Base-by-base conservation (phyloP, 2,113 vertebrate genomes). In the Gymnogyps californianus region DNA sequence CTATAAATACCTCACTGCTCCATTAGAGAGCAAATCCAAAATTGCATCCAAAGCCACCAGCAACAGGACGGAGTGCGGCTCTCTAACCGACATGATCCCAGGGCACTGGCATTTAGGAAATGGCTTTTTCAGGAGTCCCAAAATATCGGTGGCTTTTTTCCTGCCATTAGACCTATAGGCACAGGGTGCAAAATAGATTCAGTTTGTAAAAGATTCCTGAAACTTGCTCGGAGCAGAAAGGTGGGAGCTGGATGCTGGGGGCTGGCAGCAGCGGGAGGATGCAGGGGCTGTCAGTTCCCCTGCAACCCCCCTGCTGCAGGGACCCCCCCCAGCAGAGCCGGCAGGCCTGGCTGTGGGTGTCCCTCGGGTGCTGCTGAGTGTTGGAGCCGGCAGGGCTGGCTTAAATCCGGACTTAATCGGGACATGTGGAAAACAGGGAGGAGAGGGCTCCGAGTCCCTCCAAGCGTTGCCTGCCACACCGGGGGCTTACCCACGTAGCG, bases 41-140 rank as follows among this genome's bases (percentile, higher is more conserved):
- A 65, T 3, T 32, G 17, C 44, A 57, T 66, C 75, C 75, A 51
- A 66, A 90, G 46, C 34, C 70, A 32, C 36, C 18, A 81, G 49
- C 64, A 74, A 9, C 0, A 12, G 61, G 42, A 40, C 1, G 3
- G 55, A 77, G 17, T 0, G 14, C 0, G 9, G 16, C 42, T 46
- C n/a, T 18, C 12, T 3, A 11, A 11, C 7, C 1, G 3, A 21
- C 52, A 15, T 5, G 14, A 40, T 76, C 52, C 31, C 71, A 52
- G 26, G 21, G 21, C 42, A 4, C 25, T 28, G 59, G 6, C 52
- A 36, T 28, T 49, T 67, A 2, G 13, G 69, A 40, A 51, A 57
- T 0, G 0, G 32, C n/a, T 78, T 9, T 55, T 87, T 79, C n/a
- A 57, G 44, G 29, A 34, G 21, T 47, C 52, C 47, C 26, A 47